Percentiles rank a stretch among this genome's conserved stretches.
Conservation (phyloP, 1,140 invertebrate species). For the Aphelinus certus region DNA sequence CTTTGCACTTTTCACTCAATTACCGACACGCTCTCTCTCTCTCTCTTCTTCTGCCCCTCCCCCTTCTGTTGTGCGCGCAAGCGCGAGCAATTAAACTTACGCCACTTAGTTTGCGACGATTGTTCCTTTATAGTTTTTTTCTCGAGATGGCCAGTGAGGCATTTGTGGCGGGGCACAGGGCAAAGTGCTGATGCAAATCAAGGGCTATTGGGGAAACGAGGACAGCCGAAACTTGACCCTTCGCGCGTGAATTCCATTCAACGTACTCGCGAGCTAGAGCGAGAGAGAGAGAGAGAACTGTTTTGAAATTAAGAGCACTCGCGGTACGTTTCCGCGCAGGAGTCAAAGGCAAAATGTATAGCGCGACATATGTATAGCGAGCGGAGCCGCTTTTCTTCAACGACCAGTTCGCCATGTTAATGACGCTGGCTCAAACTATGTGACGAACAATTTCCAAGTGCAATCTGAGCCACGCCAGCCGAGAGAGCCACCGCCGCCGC, state of each 20-base stretch:
- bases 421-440: neutral
- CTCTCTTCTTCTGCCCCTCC: too few relatives aligned
- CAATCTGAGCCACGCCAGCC: neutral
- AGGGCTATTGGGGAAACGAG: neutral
- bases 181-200: neutral
- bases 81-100: neutral
- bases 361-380: neutral
- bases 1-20: too few relatives aligned
- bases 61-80: too few relatives aligned
- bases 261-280: neutral
- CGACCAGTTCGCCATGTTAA: neutral
- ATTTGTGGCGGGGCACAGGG: neutral
- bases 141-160: neutral
- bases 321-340: neutral
- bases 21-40: too few relatives aligned
- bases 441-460: neutral
- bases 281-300: neutral
- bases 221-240: neutral
- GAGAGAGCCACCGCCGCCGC: too few relatives aligned
- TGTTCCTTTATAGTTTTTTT: slow-evolving; percentile 2
- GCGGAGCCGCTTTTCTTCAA: neutral
- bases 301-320: slow-evolving; percentile 9
- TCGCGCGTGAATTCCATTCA: neutral
- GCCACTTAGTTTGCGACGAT: neutral
- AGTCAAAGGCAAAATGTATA: neutral